Percentiles rank a stretch among this genome's conserved stretches.
phyloP scores from a whole-genome alignment of 2,797 vertebrate species.

The Strix occidentalis region DNA sequence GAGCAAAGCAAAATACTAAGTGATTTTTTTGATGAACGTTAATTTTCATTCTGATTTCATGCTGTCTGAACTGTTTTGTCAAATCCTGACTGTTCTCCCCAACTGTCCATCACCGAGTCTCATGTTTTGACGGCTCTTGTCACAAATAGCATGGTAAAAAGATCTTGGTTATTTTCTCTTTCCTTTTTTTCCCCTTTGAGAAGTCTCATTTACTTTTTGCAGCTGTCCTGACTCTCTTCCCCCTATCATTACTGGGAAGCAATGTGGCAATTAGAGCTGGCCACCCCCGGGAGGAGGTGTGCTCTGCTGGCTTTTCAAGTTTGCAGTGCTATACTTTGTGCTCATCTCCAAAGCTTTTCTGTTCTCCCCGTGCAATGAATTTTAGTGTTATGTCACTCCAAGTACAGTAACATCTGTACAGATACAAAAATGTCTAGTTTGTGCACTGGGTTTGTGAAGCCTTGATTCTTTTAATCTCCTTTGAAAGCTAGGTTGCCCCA shows the following conservation, averaged over 20 bases:
- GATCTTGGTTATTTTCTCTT: neutral
- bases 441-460: neutral
- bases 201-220: constrained; percentile 23
- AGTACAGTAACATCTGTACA: neutral
- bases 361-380: neutral
- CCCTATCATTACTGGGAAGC: constrained; percentile 30
- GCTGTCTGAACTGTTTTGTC: neutral
- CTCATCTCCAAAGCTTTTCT: neutral
- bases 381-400: neutral
- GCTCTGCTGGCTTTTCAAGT: neutral
- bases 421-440: neutral
- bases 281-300: neutral
- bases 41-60: neutral
- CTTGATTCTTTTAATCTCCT: neutral
- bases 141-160: neutral
- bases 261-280: constrained; percentile 48
- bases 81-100: neutral
- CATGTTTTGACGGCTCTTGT: neutral
- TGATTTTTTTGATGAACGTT: neutral
- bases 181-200: neutral
- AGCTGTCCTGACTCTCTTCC: constrained; percentile 17
- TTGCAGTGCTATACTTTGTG: neutral
- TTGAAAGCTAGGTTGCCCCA: neutral
- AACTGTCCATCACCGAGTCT: neutral
- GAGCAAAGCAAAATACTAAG: neutral